Conservation (phyloP, 2,888 invertebrate genomes). For the Frankliniella fusca region DNA sequence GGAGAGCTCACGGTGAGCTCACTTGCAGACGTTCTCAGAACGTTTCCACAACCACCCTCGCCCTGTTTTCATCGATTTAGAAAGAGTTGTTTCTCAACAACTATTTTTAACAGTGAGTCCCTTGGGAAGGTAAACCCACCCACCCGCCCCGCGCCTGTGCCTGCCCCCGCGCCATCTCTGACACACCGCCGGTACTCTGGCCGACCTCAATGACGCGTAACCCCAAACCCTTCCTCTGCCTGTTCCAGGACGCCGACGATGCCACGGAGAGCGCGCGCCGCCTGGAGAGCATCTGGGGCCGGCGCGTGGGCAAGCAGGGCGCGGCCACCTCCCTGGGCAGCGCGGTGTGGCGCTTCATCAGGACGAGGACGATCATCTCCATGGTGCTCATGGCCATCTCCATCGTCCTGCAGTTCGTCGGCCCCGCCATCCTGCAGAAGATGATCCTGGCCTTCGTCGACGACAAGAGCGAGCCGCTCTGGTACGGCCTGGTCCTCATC, state of each 20-base stretch:
- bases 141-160: no score
- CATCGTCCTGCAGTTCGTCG: conserved; percentile 45
- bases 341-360: conserved; percentile 44
- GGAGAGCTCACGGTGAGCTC: no score
- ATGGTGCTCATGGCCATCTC: conserved; percentile 43
- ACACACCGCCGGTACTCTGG: no score
- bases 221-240: neutral
- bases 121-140: no score
- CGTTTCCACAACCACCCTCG: no score
- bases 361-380: conserved; percentile 44
- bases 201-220: neutral
- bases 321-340: conserved; percentile 45
- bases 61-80: no score
- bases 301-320: conserved; percentile 44
- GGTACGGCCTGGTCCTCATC: conserved; percentile 36
- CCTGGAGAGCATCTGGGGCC: conserved; percentile 45
- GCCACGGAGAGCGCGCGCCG: conserved; percentile 41
- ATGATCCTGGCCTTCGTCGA: conserved; percentile 40
- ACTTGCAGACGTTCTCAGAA: no score
- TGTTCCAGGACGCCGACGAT: conserved; percentile 33
- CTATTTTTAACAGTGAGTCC: no score
- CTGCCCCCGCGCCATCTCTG: no score
- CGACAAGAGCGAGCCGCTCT: conserved; percentile 35
- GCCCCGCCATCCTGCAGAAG: conserved; percentile 43
- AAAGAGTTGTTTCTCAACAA: no score